Evolutionary conservation across 2,888 invertebrate species (phyloP), one percentile per base, ranked within the genome.

Genomic region (Cloeon dipterum): DNA sequence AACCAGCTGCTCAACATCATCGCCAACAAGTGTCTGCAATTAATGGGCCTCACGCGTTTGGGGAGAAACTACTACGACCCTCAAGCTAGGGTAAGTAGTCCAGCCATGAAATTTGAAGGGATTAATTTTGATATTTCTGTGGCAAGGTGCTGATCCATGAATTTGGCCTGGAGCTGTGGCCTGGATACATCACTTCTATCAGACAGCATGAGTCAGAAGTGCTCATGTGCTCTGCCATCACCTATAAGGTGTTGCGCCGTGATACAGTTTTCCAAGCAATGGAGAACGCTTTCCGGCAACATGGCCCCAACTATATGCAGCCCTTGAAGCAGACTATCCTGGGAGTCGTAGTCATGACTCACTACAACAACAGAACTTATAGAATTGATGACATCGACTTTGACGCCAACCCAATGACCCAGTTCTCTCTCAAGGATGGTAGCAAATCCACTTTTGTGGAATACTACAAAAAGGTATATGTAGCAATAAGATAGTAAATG

Each of bases 381-480:
- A 20, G 38, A 7, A 29, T 40, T 13, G 40, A 40, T 26, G 39
- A 40, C 32, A 39, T 40, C 10, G 38, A 39, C 23, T 40, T 39
- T 29, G 16, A n/a, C n/a, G 18, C 36, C 8, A 40, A 29, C 10
- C 38, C 40, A 4, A 3, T 13, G 8, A 32, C 35, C 3, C 35
- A 20, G 10, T 40, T 40, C 20, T 13, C 26, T 5, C 20, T 39
- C 38, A 32, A 20, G 36, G 36, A 48, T 29, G 44, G 49, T 4
- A 48, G 53, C 25, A 40, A 42, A 1, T 44, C 49, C 13, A 46
- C 49, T 10, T 48, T 46, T 34, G 8, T 44, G 1, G 44, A 61
- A 1, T 65, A 65, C 44, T 63, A 59, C 47, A 50, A 50, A 52
- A 51, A 50, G 36, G 49, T 49, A 21, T 34, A 33, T 32, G 21